Percentiles rank a stretch among this genome's conserved stretches.
Conservation (phyloP, 2,888 invertebrate genomes). For the Melanostoma scalare region DNA sequence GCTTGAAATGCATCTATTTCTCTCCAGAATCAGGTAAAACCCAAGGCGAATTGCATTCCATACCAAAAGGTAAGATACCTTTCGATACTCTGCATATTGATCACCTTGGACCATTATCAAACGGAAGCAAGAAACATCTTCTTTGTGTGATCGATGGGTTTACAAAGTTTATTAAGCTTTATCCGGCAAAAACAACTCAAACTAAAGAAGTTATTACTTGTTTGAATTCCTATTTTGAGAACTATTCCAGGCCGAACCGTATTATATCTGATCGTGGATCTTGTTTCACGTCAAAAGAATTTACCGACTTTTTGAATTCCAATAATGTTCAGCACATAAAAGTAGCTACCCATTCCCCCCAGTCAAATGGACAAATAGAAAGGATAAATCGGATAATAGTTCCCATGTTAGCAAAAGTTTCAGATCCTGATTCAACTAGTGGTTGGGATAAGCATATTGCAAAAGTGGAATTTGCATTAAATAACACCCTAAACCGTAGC, state of each 20-base stretch:
- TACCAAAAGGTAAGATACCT: slow-evolving; percentile 2
- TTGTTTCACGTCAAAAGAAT: slow-evolving; percentile 78
- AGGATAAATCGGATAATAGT: slow-evolving; percentile 44
- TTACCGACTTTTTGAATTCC: slow-evolving; percentile 75
- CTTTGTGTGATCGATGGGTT: slow-evolving; percentile 79
- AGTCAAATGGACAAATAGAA: slow-evolving; percentile 48
- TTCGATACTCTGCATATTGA: slow-evolving; percentile 75
- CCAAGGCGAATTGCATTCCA: slow-evolving; percentile 2
- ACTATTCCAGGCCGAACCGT: slow-evolving; percentile 72
- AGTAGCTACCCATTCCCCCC: slow-evolving; percentile 33
- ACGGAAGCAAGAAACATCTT: slow-evolving; percentile 77
- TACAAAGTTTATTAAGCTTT: slow-evolving; percentile 77
- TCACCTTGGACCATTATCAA: slow-evolving; percentile 80
- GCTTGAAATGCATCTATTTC: slow-evolving; percentile 19
- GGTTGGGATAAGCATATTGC: slow-evolving; percentile 54
- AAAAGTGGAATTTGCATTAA: slow-evolving; percentile 74
- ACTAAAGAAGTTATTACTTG: slow-evolving; percentile 75
- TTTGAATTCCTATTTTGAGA: slow-evolving; percentile 69
- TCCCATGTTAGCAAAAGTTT: slow-evolving; percentile 56
- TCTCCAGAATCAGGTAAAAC: slow-evolving; percentile 10
- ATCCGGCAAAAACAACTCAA: slow-evolving; percentile 75
- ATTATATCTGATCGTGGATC: slow-evolving; percentile 80
- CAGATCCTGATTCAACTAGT: slow-evolving; percentile 5
- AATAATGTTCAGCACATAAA: slow-evolving; percentile 57
- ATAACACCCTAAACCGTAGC: slow-evolving; percentile 74